Conservation (phyloP, 2,888 invertebrate genomes). For the Leucophora obtusa region DNA sequence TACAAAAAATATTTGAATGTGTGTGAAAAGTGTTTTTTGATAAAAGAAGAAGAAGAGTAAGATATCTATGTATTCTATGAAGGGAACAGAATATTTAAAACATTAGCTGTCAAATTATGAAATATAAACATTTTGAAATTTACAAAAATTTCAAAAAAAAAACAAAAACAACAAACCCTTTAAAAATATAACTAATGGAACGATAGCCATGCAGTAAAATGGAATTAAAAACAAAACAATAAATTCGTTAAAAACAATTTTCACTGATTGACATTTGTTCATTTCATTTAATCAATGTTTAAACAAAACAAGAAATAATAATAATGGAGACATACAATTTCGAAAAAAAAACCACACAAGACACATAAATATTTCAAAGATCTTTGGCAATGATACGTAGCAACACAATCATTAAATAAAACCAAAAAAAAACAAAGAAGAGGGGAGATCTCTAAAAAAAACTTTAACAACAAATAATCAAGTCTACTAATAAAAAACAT, state of each 20-base stretch:
- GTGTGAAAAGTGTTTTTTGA: too few species aligned
- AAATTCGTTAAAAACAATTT: constrained; percentile 31
- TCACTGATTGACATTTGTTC: constrained; percentile 46
- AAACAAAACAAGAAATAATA: constrained; percentile 1
- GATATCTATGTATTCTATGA: too few species aligned
- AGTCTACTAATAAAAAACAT: constrained; percentile 1
- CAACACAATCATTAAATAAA: constrained; percentile 23
- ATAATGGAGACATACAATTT: background rate
- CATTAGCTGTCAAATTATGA: constrained; percentile 5
- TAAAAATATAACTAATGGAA: background rate
- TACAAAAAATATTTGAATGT: too few species aligned
- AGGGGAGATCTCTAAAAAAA: constrained; percentile 18
- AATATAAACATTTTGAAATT: background rate
- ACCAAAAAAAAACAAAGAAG: constrained; percentile 25
- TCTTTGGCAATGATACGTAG: constrained; percentile 42
- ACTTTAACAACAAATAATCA: constrained; percentile 5
- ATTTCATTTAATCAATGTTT: constrained; percentile 20
- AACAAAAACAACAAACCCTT: background rate
- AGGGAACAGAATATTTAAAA: background rate
- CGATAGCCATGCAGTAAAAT: background rate
- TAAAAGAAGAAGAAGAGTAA: too few species aligned
- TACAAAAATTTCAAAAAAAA: background rate
- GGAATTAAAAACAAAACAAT: constrained; percentile 9
- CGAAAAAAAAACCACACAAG: constrained; percentile 11
- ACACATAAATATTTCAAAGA: constrained; percentile 30